phyloP scores from a whole-genome alignment of 2,113 vertebrate genomes.

The Dipodomys spectabilis region DNA sequence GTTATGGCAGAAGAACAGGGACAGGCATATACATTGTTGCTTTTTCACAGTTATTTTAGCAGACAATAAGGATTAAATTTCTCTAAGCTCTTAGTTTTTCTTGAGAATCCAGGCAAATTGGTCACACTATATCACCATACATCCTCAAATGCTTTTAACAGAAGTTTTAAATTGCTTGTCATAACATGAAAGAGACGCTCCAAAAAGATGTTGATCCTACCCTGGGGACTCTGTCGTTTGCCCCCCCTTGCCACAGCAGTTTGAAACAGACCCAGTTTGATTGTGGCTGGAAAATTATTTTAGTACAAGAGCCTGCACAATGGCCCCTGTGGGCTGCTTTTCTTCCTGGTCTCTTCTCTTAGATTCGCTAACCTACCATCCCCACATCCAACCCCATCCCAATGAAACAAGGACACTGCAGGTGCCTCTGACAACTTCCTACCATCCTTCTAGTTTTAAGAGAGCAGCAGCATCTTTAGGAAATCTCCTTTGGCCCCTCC shows the following conservation, averaged over 20 bases:
- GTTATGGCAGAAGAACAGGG: background rate
- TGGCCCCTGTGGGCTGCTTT: too few species aligned
- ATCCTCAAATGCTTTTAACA: background rate
- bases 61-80: background rate
- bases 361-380: accelerated
- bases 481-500: background rate
- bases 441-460: background rate
- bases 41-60: too few species aligned
- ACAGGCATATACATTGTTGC: background rate
- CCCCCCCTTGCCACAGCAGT: too few species aligned
- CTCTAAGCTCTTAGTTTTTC: background rate
- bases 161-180: background rate
- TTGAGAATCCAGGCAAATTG: background rate
- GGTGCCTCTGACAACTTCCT: background rate
- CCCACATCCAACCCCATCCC: background rate
- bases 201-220: background rate
- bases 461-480: background rate
- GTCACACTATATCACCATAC: too few species aligned
- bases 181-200: background rate
- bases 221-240: background rate
- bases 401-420: background rate
- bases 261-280: background rate
- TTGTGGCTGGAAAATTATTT: background rate
- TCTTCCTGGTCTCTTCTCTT: background rate
- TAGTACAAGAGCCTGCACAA: too few species aligned